phyloP scores from a whole-genome alignment of 2,797 vertebrate species.

The Pseudomugil tenellus region DNA sequence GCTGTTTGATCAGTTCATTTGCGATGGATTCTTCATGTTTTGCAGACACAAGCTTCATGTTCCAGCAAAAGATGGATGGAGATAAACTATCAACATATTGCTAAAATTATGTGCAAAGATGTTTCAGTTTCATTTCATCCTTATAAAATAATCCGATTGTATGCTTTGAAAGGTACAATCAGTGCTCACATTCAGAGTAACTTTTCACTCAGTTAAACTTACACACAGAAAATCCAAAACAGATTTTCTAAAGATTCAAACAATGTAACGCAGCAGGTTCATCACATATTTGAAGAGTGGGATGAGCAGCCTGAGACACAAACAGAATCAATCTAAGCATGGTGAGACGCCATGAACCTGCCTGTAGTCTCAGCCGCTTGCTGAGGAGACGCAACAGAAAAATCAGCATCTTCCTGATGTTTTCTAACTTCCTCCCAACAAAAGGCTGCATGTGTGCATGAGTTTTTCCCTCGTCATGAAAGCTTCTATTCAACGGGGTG shows the following conservation, averaged over 20 bases:
- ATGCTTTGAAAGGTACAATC: slow-evolving; percentile 1
- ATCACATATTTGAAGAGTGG: slow-evolving; percentile 43
- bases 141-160: background rate
- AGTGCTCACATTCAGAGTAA: background rate
- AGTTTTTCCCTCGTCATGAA: slow-evolving; percentile 33
- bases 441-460: slow-evolving; percentile 49
- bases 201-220: background rate
- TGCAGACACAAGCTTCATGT: background rate
- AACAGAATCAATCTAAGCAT: slow-evolving; percentile 43
- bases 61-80: too few species aligned
- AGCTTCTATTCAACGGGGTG: slow-evolving; percentile 36
- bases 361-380: slow-evolving; percentile 45
- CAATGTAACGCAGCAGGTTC: slow-evolving; percentile 2
- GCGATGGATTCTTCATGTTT: background rate
- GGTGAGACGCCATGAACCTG: slow-evolving; percentile 36
- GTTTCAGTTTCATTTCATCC: background rate
- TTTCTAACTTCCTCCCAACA: slow-evolving; percentile 21
- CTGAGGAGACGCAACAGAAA: slow-evolving; percentile 33
- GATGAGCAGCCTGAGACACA: slow-evolving; percentile 25
- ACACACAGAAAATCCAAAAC: background rate
- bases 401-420: slow-evolving; percentile 26
- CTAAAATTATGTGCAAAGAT: background rate
- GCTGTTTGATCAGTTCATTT: too few species aligned
- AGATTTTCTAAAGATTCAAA: slow-evolving; percentile 6
- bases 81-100: background rate